Evolutionary conservation across 2,888 invertebrate species (phyloP).

Genomic region (Argyra leucocephala): DNA sequence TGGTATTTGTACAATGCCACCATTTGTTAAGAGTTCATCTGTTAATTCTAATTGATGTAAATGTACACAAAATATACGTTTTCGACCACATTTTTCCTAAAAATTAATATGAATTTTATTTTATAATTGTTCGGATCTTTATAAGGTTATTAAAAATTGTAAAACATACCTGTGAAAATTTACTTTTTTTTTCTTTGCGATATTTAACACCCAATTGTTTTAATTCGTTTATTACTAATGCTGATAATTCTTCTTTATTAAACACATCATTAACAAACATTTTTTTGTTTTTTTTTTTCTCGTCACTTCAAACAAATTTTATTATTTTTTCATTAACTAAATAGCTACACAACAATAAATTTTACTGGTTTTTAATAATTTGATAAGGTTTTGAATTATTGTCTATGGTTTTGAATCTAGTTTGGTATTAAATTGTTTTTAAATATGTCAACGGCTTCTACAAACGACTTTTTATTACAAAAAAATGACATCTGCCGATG

Average conservation of each 20-base stretch:
- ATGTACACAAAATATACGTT: conserved; percentile 49
- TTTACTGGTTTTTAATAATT: background rate
- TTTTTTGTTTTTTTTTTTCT: conserved; percentile 28
- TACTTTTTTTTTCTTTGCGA: conserved; percentile 56
- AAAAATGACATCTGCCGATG: background rate
- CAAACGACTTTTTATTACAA: background rate
- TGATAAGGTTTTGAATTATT: too few species aligned
- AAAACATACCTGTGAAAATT: conserved; percentile 45
- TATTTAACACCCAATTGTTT: conserved; percentile 63
- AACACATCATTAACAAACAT: conserved; percentile 51
- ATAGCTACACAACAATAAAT: too few species aligned
- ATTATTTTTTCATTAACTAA: too few species aligned
- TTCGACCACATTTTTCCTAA: conserved; percentile 26
- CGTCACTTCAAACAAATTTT: too few species aligned
- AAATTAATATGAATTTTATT: too few species aligned
- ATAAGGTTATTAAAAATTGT: too few species aligned
- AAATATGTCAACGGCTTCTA: background rate
- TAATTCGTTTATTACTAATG: conserved; percentile 55
- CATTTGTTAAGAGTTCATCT: conserved; percentile 55
- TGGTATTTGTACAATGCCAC: conserved; percentile 62
- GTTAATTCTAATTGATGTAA: conserved; percentile 47
- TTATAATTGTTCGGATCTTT: too few species aligned
- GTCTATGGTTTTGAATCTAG: too few species aligned
- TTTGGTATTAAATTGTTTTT: background rate
- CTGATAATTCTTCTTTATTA: conserved; percentile 48